Base-by-base conservation (phyloP, 1,140 invertebrate genomes). In the Agrypnia vestita region DNA sequence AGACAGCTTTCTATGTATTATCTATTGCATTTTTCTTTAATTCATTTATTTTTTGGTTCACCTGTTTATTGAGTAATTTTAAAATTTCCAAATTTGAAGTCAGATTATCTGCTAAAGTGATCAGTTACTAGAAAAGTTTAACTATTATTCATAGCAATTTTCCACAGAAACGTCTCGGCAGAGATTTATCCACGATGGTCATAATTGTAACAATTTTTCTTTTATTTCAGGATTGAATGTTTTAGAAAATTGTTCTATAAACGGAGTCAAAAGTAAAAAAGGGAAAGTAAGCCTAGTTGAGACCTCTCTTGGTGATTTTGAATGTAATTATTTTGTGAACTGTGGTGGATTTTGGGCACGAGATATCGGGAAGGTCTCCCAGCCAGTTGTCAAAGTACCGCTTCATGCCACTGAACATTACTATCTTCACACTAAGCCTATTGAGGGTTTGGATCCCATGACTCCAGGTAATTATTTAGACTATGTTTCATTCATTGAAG, bases 381-480 rank as follows among this genome's bases (percentile, higher is more conserved):
- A 93, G 76, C 97, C 97, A 11, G 87, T 92, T 85, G 95, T 98
- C 0, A 96, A 96, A 89, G 95, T 98, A 56, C 97, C 97, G 10
- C 88, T 97, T n/a, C 94, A 98, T 88, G 94, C 97, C 3, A 96
- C 96, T 80, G 96, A 98, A 87, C 97, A 98, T 90, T 97, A 97
- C 87, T 97, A 97, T 88, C 88, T 98, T 43, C 94, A 96, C 83
- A 98, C 97, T 0, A 94, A 97, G 87, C 92, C 93, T 46, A 93
- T 97, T 76, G 88, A 90, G 49, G 90, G 91, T 56, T 88, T 95
- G 76, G 91, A 94, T 88, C 92, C 94, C 8, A 92, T 93, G 89
- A 94, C 92, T 62, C 95, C 95, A 86, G 92, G 92, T 93, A 84
- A 61, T 64, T 13, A 25, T 9, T 61, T 21, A 19, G 6, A 61